Percentiles rank a stretch among this genome's conserved stretches.
phyloP scores from a whole-genome alignment of 1,140 invertebrate species.

The Caerostris extrusa region DNA sequence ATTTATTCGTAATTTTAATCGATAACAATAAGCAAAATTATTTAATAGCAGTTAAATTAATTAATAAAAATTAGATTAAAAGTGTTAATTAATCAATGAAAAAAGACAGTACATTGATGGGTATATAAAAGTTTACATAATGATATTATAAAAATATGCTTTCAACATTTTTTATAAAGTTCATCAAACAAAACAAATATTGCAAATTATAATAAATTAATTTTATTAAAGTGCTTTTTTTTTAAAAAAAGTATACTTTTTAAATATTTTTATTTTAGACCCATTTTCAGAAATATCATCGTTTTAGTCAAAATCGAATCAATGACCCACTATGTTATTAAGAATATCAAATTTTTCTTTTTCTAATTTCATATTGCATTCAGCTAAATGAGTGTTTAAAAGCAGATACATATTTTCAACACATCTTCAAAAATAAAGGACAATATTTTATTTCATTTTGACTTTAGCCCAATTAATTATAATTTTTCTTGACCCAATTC shows the following conservation, averaged over 20 bases:
- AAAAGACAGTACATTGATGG: too few species aligned
- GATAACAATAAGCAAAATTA: too few species aligned
- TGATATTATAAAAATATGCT: too few species aligned
- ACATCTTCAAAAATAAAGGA: neutral
- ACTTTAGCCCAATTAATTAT: conserved; percentile 1
- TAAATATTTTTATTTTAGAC: too few species aligned
- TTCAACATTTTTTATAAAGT: too few species aligned
- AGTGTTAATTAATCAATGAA: too few species aligned
- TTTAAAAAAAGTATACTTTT: neutral
- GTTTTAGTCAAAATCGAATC: neutral
- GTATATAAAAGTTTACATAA: too few species aligned
- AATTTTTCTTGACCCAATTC: neutral
- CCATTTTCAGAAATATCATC: too few species aligned
- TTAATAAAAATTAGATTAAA: too few species aligned
- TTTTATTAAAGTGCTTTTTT: neutral
- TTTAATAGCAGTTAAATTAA: too few species aligned
- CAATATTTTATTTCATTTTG: conserved; percentile 28
- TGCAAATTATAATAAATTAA: neutral
- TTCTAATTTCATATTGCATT: neutral
- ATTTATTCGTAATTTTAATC: too few species aligned
- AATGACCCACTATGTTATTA: neutral
- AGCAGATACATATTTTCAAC: neutral
- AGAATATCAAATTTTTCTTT: neutral
- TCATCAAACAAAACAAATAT: too few species aligned
- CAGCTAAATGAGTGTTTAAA: neutral